Percentiles rank a stretch among this genome's conserved stretches.
Evolutionary conservation across 1,140 invertebrate species (phyloP).

Genomic region (Battus philenor): DNA sequence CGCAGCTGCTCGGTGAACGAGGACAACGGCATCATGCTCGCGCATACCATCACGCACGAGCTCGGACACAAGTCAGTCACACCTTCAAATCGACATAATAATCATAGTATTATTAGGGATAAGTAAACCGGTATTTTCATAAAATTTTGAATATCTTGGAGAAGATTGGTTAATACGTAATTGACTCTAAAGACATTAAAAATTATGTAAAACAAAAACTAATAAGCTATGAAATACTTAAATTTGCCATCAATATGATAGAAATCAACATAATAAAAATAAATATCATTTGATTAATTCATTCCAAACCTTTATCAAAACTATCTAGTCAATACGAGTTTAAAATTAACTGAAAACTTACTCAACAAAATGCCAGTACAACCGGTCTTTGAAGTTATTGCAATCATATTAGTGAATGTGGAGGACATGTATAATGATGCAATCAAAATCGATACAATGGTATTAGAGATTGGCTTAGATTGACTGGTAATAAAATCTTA

Average conservation of each 20-base stretch:
- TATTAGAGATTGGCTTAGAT: neutral
- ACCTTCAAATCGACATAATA: neutral
- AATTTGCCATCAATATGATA: too few species aligned
- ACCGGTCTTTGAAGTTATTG: slow-evolving; percentile 8
- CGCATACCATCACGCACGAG: slow-evolving; percentile 95
- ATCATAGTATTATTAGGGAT: neutral
- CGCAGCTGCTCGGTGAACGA: slow-evolving; percentile 93
- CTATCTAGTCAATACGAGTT: too few species aligned
- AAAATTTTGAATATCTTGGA: too few species aligned
- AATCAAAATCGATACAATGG: slow-evolving; percentile 1
- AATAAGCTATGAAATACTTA: too few species aligned
- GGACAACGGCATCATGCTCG: slow-evolving; percentile 93
- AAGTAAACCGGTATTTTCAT: neutral
- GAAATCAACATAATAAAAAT: too few species aligned
- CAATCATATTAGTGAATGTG: slow-evolving; percentile 9
- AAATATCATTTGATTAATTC: too few species aligned
- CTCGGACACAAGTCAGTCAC: slow-evolving; percentile 92
- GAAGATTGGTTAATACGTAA: too few species aligned
- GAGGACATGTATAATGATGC: slow-evolving; percentile 12
- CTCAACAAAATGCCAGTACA: slow-evolving; percentile 1
- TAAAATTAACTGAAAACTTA: slow-evolving; percentile 8
- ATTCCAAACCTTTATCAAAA: too few species aligned
- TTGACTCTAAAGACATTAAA: neutral
- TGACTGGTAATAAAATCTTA: neutral
- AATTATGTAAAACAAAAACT: neutral